Percentiles rank a stretch among this genome's conserved stretches.
Evolutionary conservation across 2,888 invertebrate genomes (phyloP).

Genomic region (Gymnoscelis rufifasciata): DNA sequence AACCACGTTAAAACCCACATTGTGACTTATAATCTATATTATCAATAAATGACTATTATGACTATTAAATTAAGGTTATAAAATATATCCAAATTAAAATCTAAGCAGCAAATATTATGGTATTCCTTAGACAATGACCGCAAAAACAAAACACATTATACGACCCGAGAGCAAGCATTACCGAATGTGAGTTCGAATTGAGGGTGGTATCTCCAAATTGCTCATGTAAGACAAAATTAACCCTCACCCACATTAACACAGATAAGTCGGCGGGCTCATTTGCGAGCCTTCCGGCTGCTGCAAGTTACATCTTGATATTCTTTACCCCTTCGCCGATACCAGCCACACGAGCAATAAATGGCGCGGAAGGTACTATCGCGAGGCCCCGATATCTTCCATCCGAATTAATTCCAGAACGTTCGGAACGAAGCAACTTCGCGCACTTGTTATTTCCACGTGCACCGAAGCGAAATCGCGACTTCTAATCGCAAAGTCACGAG

Average conservation of each 20-base stretch:
- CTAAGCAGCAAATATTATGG: background rate
- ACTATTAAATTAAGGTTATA: background rate
- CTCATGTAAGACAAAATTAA: constrained; percentile 78
- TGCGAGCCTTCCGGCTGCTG: constrained; percentile 77
- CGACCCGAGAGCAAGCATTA: constrained; percentile 36
- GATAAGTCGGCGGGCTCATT: constrained; percentile 79
- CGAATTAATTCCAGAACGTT: constrained; percentile 76
- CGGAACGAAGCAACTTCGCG: constrained; percentile 74
- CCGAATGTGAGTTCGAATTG: constrained; percentile 56
- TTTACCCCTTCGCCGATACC: constrained; percentile 77
- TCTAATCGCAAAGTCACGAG: constrained; percentile 47
- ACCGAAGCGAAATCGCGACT: constrained; percentile 50
- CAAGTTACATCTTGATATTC: constrained; percentile 79
- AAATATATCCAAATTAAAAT: background rate
- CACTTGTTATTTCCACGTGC: constrained; percentile 75
- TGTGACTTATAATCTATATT: too few relatives aligned
- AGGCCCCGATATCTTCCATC: constrained; percentile 76
- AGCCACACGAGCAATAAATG: constrained; percentile 78
- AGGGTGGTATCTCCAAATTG: constrained; percentile 72
- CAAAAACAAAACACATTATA: constrained; percentile 35
- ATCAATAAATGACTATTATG: too few relatives aligned
- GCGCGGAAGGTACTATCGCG: constrained; percentile 76
- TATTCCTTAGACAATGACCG: constrained; percentile 15
- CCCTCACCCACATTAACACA: constrained; percentile 76
- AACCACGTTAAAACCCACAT: too few relatives aligned